phyloP scores from a whole-genome alignment of 2,113 vertebrate genomes.

The Indri indri region DNA sequence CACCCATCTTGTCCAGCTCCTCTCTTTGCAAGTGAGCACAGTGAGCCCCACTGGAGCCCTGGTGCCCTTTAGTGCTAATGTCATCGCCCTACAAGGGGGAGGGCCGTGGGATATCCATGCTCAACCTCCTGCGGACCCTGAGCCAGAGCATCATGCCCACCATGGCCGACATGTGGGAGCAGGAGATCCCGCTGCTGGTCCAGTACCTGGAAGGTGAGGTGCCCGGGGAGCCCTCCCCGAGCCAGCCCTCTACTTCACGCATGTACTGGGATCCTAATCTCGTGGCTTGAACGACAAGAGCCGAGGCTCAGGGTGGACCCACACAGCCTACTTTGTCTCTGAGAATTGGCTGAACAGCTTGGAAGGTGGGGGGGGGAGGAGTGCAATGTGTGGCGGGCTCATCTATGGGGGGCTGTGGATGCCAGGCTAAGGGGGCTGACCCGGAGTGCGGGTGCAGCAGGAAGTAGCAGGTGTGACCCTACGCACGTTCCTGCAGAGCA shows the following conservation, averaged over 20 bases:
- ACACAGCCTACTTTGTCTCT: neutral
- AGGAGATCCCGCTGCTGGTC: slow-evolving; percentile 65
- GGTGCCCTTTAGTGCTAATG: slow-evolving; percentile 62
- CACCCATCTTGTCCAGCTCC: neutral
- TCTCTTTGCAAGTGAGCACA: neutral
- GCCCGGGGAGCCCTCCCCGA: fast-evolving
- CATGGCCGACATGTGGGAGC: slow-evolving; percentile 68
- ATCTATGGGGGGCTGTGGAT: fast-evolving
- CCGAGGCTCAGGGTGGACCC: neutral
- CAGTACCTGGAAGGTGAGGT: slow-evolving; percentile 73
- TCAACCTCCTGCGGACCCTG: slow-evolving; percentile 71
- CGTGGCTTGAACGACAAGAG: neutral
- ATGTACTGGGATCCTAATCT: fast-evolving
- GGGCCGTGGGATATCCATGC: slow-evolving; percentile 63
- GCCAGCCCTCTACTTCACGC: fast-evolving
- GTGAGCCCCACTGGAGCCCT: fast-evolving
- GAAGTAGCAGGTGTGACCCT: neutral
- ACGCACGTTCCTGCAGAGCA: slow-evolving; percentile 52
- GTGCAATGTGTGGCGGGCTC: fast-evolving
- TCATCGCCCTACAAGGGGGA: slow-evolving; percentile 74
- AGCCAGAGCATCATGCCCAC: slow-evolving; percentile 56
- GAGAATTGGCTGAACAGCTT: neutral
- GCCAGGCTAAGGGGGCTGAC: neutral
- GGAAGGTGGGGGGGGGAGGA: neutral
- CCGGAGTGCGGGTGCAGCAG: no score